Base-by-base conservation (phyloP, 2,113 vertebrate species). In the Hystrix cristata region DNA sequence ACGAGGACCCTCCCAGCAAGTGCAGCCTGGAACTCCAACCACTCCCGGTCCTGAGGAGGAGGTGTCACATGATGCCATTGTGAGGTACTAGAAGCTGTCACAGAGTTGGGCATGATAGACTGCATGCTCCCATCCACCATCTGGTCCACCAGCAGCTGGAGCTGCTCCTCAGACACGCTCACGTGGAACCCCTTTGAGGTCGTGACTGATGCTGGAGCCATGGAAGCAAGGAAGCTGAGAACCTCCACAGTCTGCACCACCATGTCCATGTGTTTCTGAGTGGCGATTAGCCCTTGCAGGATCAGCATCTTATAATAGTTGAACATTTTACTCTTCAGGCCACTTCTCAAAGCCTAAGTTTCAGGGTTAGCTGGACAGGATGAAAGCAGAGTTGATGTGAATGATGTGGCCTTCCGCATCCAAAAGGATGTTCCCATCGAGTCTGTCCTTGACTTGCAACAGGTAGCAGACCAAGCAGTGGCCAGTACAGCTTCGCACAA, bases 251-350 rank as follows among this genome's bases (percentile, higher is more conserved):
- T 99, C 98, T 99, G 99, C 92, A 99, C 98, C 1, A 99, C 99
- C 15, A 98, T 98, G 57, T 99, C 99, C 99, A 99, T 99, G 99
- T 99, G 99, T 65, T 99, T 99, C 6, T 99, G 98, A 8, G 99
- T 99, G 0, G 99, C 99, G 0, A 99, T 99, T 62, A 99, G 98
- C 1, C 99, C 99, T 96, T 99, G 99, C 53, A 99, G 99, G 99
- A 99, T 99, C 97, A 99, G 97, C 99, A 99, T 99, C 99, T 99
- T 99, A 97, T 99, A 99, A 98, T 99, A 99, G 98, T 99, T 99
- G 97, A 99, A 99, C 99, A 99, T 99, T 98, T 99, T 99, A 0
- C 99, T 99, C 0, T 99, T 99, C n/a, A 99, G 98, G 19, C 99
- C 99, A 0, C 99, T 99, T 99, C 97, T 99, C 99, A 1, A 99